Evolutionary conservation across 2,113 vertebrate genomes (phyloP).

Genomic region (Anser brachyrhynchus): DNA sequence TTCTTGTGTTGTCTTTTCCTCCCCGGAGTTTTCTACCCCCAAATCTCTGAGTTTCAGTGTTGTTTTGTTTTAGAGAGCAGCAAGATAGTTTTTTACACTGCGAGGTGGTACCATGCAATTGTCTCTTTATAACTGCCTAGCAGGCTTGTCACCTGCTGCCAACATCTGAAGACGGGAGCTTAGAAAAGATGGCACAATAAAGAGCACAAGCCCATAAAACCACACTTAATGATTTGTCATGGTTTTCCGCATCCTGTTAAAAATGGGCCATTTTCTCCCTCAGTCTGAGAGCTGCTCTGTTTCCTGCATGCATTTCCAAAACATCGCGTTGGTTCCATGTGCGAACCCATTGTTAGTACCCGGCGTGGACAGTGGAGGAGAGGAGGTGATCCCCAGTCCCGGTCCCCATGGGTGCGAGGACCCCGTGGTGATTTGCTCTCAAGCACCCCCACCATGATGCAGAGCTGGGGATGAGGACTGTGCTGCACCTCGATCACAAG

Average conservation of each 20-base stretch:
- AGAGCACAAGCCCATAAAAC: constrained; percentile 42
- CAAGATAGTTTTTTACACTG: neutral
- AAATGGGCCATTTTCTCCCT: neutral
- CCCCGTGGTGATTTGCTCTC: neutral
- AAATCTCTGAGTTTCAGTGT: neutral
- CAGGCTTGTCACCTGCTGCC: constrained; percentile 36
- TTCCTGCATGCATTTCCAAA: neutral
- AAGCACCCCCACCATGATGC: rapidly evolving
- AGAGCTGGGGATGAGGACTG: neutral
- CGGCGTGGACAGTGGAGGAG: neutral
- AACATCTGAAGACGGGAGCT: constrained; percentile 44
- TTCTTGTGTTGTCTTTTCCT: neutral
- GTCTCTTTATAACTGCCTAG: neutral
- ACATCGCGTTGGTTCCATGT: neutral
- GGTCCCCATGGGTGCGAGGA: neutral
- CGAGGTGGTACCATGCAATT: neutral
- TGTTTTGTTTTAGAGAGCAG: neutral
- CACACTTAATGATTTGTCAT: constrained; percentile 42
- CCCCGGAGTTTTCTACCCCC: neutral
- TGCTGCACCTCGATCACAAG: neutral
- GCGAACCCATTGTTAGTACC: neutral
- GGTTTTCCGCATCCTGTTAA: constrained; percentile 14
- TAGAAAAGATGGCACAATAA: constrained; percentile 30
- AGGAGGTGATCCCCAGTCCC: rapidly evolving
- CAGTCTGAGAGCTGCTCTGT: neutral